Evolutionary conservation across 2,797 vertebrate species (phyloP).

Genomic region (Numenius phaeopus): DNA sequence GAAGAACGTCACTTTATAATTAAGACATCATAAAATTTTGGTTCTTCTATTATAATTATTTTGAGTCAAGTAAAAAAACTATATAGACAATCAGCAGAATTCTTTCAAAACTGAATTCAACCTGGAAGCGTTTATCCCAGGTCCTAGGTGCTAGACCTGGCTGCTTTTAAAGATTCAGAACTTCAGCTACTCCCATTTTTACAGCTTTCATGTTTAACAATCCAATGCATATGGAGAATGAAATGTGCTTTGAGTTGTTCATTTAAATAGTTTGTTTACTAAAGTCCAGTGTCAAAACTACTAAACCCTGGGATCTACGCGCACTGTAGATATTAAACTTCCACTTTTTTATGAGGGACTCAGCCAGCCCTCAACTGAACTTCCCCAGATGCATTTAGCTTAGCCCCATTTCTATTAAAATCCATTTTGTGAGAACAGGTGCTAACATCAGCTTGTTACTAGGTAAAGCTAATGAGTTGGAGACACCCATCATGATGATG

Average conservation of each 20-base stretch:
- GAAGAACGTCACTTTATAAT: background rate
- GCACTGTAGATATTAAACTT: background rate
- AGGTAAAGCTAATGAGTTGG: conserved; percentile 9
- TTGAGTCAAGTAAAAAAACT: background rate
- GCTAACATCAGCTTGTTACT: conserved; percentile 3
- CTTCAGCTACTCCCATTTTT: background rate
- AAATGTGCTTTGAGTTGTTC: background rate
- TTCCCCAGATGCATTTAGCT: background rate
- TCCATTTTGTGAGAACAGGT: background rate
- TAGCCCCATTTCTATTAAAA: background rate
- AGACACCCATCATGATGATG: background rate
- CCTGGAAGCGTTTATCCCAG: background rate
- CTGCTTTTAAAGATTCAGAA: background rate
- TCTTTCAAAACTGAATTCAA: background rate
- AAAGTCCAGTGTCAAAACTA: background rate
- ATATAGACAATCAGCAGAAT: background rate
- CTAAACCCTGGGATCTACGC: background rate
- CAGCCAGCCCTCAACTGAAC: background rate
- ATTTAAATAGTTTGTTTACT: background rate
- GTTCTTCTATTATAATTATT: background rate
- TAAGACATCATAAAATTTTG: background rate
- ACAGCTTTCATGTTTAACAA: background rate
- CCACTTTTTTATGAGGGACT: background rate
- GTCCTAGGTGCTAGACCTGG: background rate
- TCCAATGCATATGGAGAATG: background rate